Evolutionary conservation across 2,113 vertebrate genomes (phyloP).

Genomic region (Himantopus leucocephalus): DNA sequence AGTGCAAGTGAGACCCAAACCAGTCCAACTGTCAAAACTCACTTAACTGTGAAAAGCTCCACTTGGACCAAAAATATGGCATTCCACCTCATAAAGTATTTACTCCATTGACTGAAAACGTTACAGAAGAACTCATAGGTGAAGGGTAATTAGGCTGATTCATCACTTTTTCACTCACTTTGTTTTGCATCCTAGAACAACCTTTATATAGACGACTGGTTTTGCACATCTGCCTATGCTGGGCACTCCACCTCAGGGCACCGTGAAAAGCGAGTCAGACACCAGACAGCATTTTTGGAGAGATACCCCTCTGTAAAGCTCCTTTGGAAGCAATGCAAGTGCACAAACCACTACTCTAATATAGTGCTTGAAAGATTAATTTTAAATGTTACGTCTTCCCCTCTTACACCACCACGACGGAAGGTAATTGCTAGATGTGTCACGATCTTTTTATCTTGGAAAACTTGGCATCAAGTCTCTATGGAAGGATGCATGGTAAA

Average conservation of each 20-base stretch:
- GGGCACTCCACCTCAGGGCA: constrained; percentile 57
- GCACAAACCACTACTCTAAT: constrained; percentile 71
- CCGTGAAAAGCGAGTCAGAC: constrained; percentile 63
- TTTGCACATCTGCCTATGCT: constrained; percentile 57
- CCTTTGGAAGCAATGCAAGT: constrained; percentile 71
- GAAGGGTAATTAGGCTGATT: constrained; percentile 5
- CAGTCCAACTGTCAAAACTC: constrained; percentile 36
- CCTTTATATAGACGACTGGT: constrained; percentile 4
- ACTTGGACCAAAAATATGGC: constrained; percentile 49
- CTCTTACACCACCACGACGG: constrained; percentile 46
- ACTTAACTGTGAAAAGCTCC: constrained; percentile 33
- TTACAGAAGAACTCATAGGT: background rate
- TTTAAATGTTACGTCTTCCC: constrained; percentile 46
- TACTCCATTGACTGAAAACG: constrained; percentile 31
- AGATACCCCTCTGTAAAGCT: constrained; percentile 67
- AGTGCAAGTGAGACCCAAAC: background rate
- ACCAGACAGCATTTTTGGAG: constrained; percentile 59
- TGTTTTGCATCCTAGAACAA: constrained; percentile 63
- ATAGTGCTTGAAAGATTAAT: constrained; percentile 69
- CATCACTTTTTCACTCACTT: constrained; percentile 26
- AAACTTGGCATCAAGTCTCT: constrained; percentile 70
- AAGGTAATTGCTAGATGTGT: constrained; percentile 52
- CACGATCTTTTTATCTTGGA: constrained; percentile 39
- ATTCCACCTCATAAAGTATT: constrained; percentile 40
- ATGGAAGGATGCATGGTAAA: constrained; percentile 64